phyloP scores from a whole-genome alignment of 2,113 vertebrate species.

The Cettia cetti region DNA sequence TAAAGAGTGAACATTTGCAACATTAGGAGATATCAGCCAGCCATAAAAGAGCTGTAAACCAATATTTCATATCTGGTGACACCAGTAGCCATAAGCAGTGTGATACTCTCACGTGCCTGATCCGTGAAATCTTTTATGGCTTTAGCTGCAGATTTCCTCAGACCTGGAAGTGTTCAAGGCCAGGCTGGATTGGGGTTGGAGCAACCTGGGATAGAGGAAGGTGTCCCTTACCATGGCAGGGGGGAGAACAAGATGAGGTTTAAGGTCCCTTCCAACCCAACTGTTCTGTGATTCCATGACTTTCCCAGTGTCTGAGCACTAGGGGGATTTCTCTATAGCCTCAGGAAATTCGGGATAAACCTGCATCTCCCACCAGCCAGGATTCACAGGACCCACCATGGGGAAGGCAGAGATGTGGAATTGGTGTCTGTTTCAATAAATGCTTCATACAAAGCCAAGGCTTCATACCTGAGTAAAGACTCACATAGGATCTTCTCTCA shows the following conservation, averaged over 20 bases:
- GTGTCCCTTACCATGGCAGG: background rate
- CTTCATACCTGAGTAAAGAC: background rate
- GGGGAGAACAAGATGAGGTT: background rate
- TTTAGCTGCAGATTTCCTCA: background rate
- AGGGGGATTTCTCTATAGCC: background rate
- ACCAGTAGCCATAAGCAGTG: background rate
- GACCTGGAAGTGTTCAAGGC: background rate
- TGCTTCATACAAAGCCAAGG: background rate
- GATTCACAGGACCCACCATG: rapidly evolving
- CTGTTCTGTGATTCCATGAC: background rate
- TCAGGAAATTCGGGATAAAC: background rate
- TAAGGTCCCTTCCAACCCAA: background rate
- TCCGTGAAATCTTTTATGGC: background rate
- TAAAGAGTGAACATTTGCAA: background rate
- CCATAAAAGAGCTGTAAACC: background rate
- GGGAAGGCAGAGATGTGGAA: background rate
- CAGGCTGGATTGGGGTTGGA: background rate
- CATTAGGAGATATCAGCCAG: background rate
- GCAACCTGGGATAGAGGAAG: background rate
- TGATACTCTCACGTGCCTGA: background rate
- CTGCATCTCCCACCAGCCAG: background rate
- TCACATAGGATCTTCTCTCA: background rate
- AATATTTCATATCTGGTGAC: background rate
- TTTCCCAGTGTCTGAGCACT: background rate
- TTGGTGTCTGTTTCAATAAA: background rate